Base-by-base conservation (phyloP, 2,888 invertebrate species). In the Temnothorax ravouxi region DNA sequence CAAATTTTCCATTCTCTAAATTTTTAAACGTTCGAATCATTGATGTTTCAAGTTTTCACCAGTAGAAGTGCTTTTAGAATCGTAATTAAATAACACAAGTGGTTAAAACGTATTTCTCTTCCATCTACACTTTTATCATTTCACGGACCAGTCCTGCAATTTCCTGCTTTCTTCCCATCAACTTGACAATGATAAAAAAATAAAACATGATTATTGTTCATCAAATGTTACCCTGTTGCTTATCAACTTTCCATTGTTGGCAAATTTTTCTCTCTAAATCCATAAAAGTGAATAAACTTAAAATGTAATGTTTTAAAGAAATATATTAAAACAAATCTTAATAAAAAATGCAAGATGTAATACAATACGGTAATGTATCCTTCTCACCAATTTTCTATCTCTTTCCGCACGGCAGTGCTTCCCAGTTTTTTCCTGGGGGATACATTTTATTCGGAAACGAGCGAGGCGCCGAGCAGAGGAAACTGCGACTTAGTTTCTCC, bases 51-150 rank as follows among this genome's bases (percentile, higher is more conserved):
- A 18, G 9, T 47, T n/a, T 71, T 21, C 9, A 11, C 9, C 4
- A 2, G 0, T 54, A 25, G 41, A 56, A 71, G 8, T 9, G 9
- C 41, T 75, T 47, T 62, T 4, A 13, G 21, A 6, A 50, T 18
- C 38, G 18, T 62, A 62, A 62, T 64, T 50, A 38, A 61, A 34
- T 34, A 38, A 41, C 21, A 50, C 9, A 34, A 18, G 21, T 76
- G 21, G 13, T 62, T 21, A 47, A 76, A 74, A 62, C 62, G 11
- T 62, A 62, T 76, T 50, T 50, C 34, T 47, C 21, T 25, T 29
- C 2, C 47, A 34, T 50, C 15, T 21, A 29, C 8, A 13, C 62
- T 41, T 38, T 44, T 25, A 77, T 77, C 25, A 66, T 54, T n/a
- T 44, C 54, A 54, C 1, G 5, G 6, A 25, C 25, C 21, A 54